Evolutionary conservation across 1,140 invertebrate genomes (phyloP).

Genomic region (Pomacea maculata): DNA sequence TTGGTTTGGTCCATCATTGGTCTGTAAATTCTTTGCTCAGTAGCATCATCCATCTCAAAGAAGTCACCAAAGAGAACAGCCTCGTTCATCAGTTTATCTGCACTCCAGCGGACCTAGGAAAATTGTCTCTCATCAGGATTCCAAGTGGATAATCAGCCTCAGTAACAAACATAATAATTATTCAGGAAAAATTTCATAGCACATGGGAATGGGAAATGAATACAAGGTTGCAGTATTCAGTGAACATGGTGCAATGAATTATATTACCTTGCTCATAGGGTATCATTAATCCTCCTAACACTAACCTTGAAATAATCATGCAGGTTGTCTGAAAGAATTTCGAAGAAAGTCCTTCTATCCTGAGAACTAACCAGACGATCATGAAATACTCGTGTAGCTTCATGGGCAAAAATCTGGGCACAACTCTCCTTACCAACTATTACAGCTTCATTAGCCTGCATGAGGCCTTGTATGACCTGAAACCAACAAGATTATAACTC

Average conservation of each 20-base stretch:
- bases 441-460: slow-evolving; percentile 76
- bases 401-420: slow-evolving; percentile 63
- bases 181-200: background rate
- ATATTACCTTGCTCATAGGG: too few relatives aligned
- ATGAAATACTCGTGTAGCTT: slow-evolving; percentile 75
- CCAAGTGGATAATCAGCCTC: background rate
- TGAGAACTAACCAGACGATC: slow-evolving; percentile 81
- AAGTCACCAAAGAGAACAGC: slow-evolving; percentile 63
- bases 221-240: too few relatives aligned
- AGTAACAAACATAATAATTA: background rate
- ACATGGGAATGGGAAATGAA: background rate
- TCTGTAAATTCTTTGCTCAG: slow-evolving; percentile 47
- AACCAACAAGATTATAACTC: background rate
- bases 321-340: slow-evolving; percentile 76
- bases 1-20: slow-evolving; percentile 56
- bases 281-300: background rate
- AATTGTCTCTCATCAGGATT: background rate
- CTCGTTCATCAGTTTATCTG: slow-evolving; percentile 53
- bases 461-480: slow-evolving; percentile 76
- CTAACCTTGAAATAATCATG: slow-evolving; percentile 81
- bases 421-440: slow-evolving; percentile 71
- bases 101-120: slow-evolving; percentile 55
- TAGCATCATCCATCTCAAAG: slow-evolving; percentile 48
- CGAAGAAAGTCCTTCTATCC: slow-evolving; percentile 79
- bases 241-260: background rate